Conservation (phyloP, 2,888 invertebrate species). For the Stenoptilia bipunctidactyla region DNA sequence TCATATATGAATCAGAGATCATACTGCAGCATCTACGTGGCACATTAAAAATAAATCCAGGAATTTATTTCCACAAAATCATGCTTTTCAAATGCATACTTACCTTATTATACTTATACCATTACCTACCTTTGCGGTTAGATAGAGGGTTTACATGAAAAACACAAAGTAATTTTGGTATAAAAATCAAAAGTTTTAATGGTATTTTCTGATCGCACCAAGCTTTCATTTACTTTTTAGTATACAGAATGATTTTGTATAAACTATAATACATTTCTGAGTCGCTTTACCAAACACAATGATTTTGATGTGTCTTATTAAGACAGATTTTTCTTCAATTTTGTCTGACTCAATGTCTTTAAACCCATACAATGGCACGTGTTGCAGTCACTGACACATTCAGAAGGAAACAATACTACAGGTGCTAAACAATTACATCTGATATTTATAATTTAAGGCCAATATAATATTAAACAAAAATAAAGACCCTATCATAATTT, state of each 20-base stretch:
- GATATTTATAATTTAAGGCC: constrained; percentile 1
- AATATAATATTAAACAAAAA: background rate
- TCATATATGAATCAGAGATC: no score
- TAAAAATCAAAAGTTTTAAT: constrained; percentile 73
- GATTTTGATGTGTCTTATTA: constrained; percentile 40
- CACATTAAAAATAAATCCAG: no score
- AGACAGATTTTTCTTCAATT: constrained; percentile 46
- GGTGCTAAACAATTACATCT: constrained; percentile 10
- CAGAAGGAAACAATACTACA: constrained; percentile 1
- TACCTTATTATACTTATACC: no score
- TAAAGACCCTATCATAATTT: constrained; percentile 10
- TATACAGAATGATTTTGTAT: constrained; percentile 68
- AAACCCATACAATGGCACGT: constrained; percentile 50
- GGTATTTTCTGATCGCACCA: constrained; percentile 72
- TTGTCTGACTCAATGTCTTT: constrained; percentile 61
- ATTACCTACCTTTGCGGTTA: no score
- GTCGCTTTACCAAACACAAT: constrained; percentile 43
- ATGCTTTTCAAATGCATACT: no score
- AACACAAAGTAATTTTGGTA: constrained; percentile 53
- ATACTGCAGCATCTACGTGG: no score
- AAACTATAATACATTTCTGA: constrained; percentile 61
- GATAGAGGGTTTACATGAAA: background rate
- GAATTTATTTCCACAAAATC: no score
- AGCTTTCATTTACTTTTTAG: constrained; percentile 71
- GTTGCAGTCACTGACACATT: constrained; percentile 26